Evolutionary conservation across 2,888 invertebrate genomes (phyloP), one percentile per base, ranked within the genome.

Genomic region (Rhaphigaster nebulosa): DNA sequence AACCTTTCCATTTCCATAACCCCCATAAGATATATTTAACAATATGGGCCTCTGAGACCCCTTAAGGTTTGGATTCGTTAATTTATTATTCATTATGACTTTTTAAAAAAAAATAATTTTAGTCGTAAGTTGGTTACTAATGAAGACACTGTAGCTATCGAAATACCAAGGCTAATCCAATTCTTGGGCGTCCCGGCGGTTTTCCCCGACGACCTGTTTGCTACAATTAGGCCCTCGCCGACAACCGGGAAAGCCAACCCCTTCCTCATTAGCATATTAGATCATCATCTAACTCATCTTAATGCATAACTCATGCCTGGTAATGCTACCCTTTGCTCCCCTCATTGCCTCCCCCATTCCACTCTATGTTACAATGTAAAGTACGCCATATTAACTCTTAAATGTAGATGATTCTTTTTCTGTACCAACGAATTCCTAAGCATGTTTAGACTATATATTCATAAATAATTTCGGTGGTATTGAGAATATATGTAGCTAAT

Each of bases 271-370:
- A 76, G 70, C 70, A 76, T 76, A 76, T 76, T 76, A 76, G 70
- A 76, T 76, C 70, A 76, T 76, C 20, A 34, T 38, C 70, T 76
- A 76, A 38, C 70, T 76, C 70, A 38, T 76, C 34, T 76, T 76
- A 76, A 76, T 76, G 70, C 70, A 76, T 76, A 76, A 76, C 70
- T 76, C 70, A 76, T n/a, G n/a, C n/a, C n/a, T n/a, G n/a, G n/a
- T n/a, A n/a, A 38, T 20, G 8, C 34, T 20, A 76, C 34, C 70
- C 70, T 76, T 34, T 38, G 34, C 70, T 38, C 34, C 20, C 70
- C 20, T 65, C 4, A 76, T 76, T 76, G 70, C 70, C 70, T 38
- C 1, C 23, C 34, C 18, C 70, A 34, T 38, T 38, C 34, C 70
- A 10, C 13, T 38, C 34, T 23, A 2, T 29, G 18, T 15, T 65